Evolutionary conservation across 1,140 invertebrate genomes (phyloP), one percentile per base, ranked within the genome.

Genomic region (Reticulitermes speratus): DNA sequence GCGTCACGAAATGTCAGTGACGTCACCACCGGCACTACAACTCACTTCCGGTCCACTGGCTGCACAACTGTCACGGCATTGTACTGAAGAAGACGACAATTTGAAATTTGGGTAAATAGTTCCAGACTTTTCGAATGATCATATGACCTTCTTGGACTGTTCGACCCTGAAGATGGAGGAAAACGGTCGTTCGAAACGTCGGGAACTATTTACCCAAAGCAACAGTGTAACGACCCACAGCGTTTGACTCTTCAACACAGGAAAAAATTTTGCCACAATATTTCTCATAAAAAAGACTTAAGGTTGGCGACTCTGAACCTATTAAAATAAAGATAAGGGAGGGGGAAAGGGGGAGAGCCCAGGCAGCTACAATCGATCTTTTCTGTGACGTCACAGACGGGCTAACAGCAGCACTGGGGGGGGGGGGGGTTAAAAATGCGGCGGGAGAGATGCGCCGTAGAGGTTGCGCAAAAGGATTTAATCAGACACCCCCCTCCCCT

Each of bases 311-410:
- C 30, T 38, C 65, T 85, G 85, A 19, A 59, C 65, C 85, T 81
- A 85, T 85, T 85, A 85, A 85, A 75, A 65, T 69, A 82, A 85
- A 85, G 85, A 85, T 85, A 81, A 81, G 65, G 85, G 85, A 44
- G 38, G 45, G 52, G 14, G 45, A 44, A n/a, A 65, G 86, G 81
- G 45, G 75, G 86, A 44, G 30, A 83, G 38, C 82, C 82, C 86
- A 32, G 86, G 86, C 87, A 87, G 87, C 87, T 87, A 84, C 87
- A 88, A 82, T 88, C 88, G 87, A 88, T 89, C 85, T 89, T 88
- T 86, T 88, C 88, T 82, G 87, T 86, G 88, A 75, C 88, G 87
- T 55, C 87, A 87, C 69, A 87, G 87, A 87, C 88, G 88, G 52
- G 83, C 16, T 85, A 86, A 69, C 44, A 87, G 48, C 65, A 84